These are phyloP conservation scores for Lasioglossum baleicum DNA, from an alignment of 1,140 invertebrate species.

Conservation along the genomic window DNA sequence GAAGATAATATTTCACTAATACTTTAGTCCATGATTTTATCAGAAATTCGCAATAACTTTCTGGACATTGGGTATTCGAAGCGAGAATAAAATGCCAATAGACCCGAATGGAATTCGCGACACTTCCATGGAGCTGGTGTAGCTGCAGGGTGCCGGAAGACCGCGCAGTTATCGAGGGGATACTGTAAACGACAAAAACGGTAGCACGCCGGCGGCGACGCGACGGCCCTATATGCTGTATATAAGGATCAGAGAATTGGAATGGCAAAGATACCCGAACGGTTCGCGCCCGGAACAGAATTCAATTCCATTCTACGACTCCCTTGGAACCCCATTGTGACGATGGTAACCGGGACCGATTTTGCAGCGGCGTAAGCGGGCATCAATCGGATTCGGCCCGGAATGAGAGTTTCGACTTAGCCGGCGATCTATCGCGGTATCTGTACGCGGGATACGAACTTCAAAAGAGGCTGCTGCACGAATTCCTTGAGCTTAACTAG, in stretches of 20 bases:
- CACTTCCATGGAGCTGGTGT: too few species aligned
- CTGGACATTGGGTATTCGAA: too few species aligned
- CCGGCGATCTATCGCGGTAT: slow-evolving; percentile 1
- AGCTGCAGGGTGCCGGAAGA: too few species aligned
- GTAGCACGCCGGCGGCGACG: too few species aligned
- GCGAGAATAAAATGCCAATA: too few species aligned
- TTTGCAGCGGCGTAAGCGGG: background rate
- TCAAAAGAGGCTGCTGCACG: background rate
- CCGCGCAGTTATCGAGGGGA: too few species aligned
- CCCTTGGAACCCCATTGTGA: background rate
- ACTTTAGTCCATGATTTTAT: too few species aligned
- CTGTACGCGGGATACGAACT: background rate
- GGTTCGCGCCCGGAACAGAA: background rate
- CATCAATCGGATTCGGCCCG: background rate
- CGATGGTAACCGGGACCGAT: background rate
- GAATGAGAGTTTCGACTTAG: background rate
- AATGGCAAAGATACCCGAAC: background rate
- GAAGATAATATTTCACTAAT: too few species aligned
- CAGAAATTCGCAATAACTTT: too few species aligned
- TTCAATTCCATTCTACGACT: background rate
- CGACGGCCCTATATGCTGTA: background rate
- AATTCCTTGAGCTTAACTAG: background rate
- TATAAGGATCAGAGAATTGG: slow-evolving; percentile 6
- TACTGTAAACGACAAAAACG: too few species aligned
- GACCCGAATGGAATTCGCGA: too few species aligned